A percentile compares a stretch with the other conserved stretches of the same genome.
Evolutionary conservation across 2,888 invertebrate species (phyloP).

Genomic region (Nycteola revayana): DNA sequence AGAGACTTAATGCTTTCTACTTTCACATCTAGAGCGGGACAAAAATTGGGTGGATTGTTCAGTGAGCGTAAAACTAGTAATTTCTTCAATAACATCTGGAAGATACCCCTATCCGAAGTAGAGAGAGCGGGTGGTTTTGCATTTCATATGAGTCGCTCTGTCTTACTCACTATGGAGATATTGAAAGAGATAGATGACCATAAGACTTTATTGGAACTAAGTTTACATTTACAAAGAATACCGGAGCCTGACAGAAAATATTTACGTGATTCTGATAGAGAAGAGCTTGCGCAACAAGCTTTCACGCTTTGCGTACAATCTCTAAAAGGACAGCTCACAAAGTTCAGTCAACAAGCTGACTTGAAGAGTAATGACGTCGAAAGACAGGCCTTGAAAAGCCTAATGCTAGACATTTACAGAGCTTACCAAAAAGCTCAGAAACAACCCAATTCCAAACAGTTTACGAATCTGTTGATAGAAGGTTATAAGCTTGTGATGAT

Average conservation of each 20-base stretch:
- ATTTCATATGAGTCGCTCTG: conserved; percentile 93
- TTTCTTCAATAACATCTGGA: conserved; percentile 97
- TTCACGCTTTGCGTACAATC: conserved; percentile 87
- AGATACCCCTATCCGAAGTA: conserved; percentile 94
- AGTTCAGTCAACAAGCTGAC: conserved; percentile 72
- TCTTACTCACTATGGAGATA: conserved; percentile 90
- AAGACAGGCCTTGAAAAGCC: conserved; percentile 71
- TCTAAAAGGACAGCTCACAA: conserved; percentile 83
- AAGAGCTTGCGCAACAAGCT: conserved; percentile 90
- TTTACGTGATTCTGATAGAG: conserved; percentile 91
- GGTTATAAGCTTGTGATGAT: conserved; percentile 85
- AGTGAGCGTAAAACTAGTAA: conserved; percentile 91
- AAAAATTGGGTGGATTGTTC: conserved; percentile 91
- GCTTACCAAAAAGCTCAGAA: conserved; percentile 87
- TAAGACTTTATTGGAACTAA: conserved; percentile 89
- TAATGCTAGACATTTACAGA: conserved; percentile 83
- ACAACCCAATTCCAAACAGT: conserved; percentile 80
- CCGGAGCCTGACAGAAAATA: conserved; percentile 96
- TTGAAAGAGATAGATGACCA: conserved; percentile 90
- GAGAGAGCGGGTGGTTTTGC: conserved; percentile 96
- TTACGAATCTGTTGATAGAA: conserved; percentile 85
- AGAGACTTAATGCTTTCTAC: conserved; percentile 87
- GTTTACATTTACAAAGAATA: conserved; percentile 88
- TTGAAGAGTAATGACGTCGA: conserved; percentile 70
- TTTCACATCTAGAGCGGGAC: conserved; percentile 84